Conservation (phyloP, 53 echinoderm and acorn worm species). For the Antedon mediterranea region DNA sequence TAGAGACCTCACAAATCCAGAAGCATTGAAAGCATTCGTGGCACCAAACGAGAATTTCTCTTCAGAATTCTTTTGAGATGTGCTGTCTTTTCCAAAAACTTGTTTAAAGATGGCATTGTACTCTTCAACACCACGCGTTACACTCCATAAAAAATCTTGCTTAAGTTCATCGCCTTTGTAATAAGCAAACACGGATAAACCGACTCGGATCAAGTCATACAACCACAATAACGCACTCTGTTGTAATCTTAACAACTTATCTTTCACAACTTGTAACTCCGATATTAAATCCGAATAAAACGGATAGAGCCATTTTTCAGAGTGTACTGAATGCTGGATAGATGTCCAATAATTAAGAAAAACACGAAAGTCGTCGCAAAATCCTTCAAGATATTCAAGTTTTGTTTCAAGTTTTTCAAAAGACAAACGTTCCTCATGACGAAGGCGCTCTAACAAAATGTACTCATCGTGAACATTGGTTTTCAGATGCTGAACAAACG, state of each 20-base stretch:
- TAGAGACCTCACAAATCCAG: conserved; percentile 9
- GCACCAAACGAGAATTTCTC: not conserved
- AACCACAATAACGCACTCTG: conserved; percentile 82
- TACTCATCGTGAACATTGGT: conserved; percentile 63
- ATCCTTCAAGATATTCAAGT: conserved; percentile 61
- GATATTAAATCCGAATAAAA: conserved; percentile 35
- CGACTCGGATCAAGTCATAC: conserved; percentile 57
- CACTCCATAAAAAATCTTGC: conserved; percentile 75
- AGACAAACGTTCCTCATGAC: conserved; percentile 34
- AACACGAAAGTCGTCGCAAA: conserved; percentile 75
- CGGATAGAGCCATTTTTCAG: conserved; percentile 69
- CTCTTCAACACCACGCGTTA: conserved; percentile 77
- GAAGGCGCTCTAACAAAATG: conserved; percentile 42
- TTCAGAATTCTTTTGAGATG: conserved; percentile 2
- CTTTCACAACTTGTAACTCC: conserved; percentile 46
- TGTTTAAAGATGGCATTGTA: conserved; percentile 64
- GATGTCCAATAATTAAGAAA: conserved; percentile 72
- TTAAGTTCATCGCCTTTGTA: conserved; percentile 54
- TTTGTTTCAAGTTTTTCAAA: conserved; percentile 36
- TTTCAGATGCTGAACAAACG: conserved; percentile 53
- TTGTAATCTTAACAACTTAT: conserved; percentile 46
- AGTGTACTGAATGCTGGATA: conserved; percentile 70
- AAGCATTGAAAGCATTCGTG: not conserved
- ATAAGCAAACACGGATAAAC: conserved; percentile 72
- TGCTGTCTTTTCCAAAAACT: not conserved